Evolutionary conservation across 2,113 vertebrate genomes (phyloP), one percentile per base, ranked within the genome.

Genomic region (Podiceps cristatus): DNA sequence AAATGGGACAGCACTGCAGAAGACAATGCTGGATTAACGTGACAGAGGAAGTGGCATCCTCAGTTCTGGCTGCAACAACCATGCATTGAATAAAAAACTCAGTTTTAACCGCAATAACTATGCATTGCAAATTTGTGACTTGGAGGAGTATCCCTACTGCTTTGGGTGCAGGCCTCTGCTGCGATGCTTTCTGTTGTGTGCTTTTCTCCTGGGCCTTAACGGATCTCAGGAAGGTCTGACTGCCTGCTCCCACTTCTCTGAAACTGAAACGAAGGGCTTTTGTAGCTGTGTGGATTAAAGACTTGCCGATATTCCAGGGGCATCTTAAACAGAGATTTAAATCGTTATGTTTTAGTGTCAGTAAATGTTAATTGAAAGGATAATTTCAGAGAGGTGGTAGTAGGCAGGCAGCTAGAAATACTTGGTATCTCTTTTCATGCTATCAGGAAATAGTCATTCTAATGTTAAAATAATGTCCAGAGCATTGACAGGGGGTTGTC

Each of bases 181-280:
- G 42, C 62, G 13, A 0, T 13, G 1, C 50, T 49, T 18, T 1
- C 25, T 10, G 0, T 22, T 16, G 10, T 3, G 7, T 13, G 45
- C 52, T 42, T 18, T 25, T 67, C n/a, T 33, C 9, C 3, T 7
- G 29, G 49, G 13, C 49, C 23, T 28, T 79, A 6, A 24, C 60
- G 62, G 62, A 3, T 79, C 31, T 37, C 37, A 37, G 37, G 37
- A 37, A 9, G 37, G 37, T 12, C 1, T 47, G 15, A 3, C 72
- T 18, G 58, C 31, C 15, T 23, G 6, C 29, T 79, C 13, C 49
- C 13, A 6, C 14, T 50, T 19, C 74, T 25, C 40, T 63, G 90
- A 3, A 47, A 44, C 16, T 18, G 29, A 42, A 29, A 42, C 14
- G 23, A 45, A 50, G 33, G 44, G 13, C 37, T 67, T 44, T 19